These are phyloP conservation scores for Anoplolepis gracilipes DNA, from an alignment of 1,140 invertebrate genomes.

Conservation along the genomic window DNA sequence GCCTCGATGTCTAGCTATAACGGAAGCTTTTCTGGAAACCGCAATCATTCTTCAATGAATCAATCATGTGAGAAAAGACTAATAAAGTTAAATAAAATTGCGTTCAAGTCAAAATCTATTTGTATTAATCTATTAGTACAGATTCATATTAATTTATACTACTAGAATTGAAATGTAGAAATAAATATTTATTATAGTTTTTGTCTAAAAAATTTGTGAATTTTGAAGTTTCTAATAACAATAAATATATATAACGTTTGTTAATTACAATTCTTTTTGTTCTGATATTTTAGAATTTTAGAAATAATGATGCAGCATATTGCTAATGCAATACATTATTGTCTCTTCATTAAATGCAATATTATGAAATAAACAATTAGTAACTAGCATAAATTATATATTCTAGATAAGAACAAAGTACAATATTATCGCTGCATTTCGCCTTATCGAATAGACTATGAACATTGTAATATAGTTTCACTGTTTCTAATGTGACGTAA, in stretches of 20 bases:
- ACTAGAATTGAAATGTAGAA: background rate
- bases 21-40: background rate
- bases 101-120: background rate
- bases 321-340: no score
- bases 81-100: background rate
- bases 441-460: background rate
- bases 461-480: background rate
- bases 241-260: background rate
- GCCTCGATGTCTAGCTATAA: slow-evolving; percentile 23
- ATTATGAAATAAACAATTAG: slow-evolving; percentile 5
- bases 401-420: background rate
- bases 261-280: background rate
- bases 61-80: background rate
- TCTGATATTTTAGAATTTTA: no score
- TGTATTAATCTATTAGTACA: no score
- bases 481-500: background rate
- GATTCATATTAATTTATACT: background rate
- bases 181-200: background rate
- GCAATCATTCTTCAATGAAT: background rate
- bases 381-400: slow-evolving; percentile 8
- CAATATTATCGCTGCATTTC: background rate
- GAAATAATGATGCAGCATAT: background rate
- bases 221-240: background rate
- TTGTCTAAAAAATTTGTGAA: background rate
- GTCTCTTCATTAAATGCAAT: no score